These are phyloP conservation scores for Carapus acus DNA, from an alignment of 2,797 vertebrate genomes.

Conservation along the genomic window DNA sequence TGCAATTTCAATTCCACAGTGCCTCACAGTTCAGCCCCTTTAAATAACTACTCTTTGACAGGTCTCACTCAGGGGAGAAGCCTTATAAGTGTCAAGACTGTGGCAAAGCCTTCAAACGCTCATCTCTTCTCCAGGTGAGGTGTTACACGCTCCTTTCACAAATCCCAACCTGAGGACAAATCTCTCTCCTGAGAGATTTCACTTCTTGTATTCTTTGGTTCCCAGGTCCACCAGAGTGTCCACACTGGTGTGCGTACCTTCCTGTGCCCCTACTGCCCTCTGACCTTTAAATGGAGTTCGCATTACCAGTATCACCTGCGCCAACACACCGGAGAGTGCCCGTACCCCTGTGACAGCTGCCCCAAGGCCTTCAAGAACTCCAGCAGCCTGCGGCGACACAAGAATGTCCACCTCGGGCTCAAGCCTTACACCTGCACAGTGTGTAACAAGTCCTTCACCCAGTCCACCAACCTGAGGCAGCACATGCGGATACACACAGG, in stretches of 20 bases:
- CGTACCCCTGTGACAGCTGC: slow-evolving; percentile 85
- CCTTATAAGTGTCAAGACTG: slow-evolving; percentile 80
- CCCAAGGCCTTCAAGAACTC: slow-evolving; percentile 95
- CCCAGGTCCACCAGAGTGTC: slow-evolving; percentile 81
- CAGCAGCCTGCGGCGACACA: slow-evolving; percentile 86
- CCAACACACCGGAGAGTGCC: slow-evolving; percentile 89
- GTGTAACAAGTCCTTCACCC: slow-evolving; percentile 88
- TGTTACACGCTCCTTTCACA: background rate
- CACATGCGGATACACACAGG: slow-evolving; percentile 89
- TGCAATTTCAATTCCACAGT: background rate
- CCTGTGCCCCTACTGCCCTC: slow-evolving; percentile 84
- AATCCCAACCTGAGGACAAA: slow-evolving; percentile 1
- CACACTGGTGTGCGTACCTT: slow-evolving; percentile 89
- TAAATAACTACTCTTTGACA: slow-evolving; percentile 42
- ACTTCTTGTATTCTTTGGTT: slow-evolving; percentile 1
- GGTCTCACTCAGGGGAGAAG: slow-evolving; percentile 80
- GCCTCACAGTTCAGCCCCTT: background rate
- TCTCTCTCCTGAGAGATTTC: background rate
- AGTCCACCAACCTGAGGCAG: slow-evolving; percentile 88
- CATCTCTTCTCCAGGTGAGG: slow-evolving; percentile 77
- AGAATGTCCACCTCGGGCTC: slow-evolving; percentile 86
- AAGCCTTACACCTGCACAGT: slow-evolving; percentile 83
- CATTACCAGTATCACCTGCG: slow-evolving; percentile 93
- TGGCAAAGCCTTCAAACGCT: slow-evolving; percentile 80
- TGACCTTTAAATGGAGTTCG: slow-evolving; percentile 93